Evolutionary conservation across 2,113 vertebrate genomes (phyloP).

Genomic region (Ranitomeya variabilis): DNA sequence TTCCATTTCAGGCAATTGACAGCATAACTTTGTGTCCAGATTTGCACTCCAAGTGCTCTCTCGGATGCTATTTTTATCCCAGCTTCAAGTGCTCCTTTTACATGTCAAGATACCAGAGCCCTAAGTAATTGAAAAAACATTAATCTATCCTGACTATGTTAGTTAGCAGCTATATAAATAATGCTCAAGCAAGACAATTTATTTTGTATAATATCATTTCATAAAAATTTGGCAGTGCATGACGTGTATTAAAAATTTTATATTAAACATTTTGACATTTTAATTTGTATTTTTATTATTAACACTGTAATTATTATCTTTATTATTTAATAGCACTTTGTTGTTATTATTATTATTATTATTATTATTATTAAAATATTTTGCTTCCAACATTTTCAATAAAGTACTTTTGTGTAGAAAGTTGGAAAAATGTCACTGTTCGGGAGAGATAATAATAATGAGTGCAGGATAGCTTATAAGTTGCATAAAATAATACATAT

Average conservation of each 20-base stretch:
- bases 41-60: constrained; percentile 71
- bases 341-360: too few relatives aligned
- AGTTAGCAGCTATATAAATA: neutral
- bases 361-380: neutral
- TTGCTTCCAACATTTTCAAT: neutral
- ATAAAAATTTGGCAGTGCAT: neutral
- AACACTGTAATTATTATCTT: neutral
- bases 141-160: neutral
- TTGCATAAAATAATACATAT: neutral
- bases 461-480: neutral
- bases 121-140: neutral
- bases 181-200: neutral
- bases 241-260: neutral
- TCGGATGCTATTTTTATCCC: constrained; percentile 77
- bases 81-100: constrained; percentile 70
- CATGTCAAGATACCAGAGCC: constrained; percentile 62
- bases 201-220: neutral
- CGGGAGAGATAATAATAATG: neutral
- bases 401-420: neutral
- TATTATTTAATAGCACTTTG: neutral
- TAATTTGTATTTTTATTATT: neutral
- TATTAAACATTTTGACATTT: too few relatives aligned
- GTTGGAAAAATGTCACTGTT: neutral
- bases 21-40: constrained; percentile 72
- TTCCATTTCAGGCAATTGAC: constrained; percentile 77